Evolutionary conservation across 2,888 invertebrate species (phyloP), one percentile per base, ranked within the genome.

Genomic region (Brachypalpus laphriformis): DNA sequence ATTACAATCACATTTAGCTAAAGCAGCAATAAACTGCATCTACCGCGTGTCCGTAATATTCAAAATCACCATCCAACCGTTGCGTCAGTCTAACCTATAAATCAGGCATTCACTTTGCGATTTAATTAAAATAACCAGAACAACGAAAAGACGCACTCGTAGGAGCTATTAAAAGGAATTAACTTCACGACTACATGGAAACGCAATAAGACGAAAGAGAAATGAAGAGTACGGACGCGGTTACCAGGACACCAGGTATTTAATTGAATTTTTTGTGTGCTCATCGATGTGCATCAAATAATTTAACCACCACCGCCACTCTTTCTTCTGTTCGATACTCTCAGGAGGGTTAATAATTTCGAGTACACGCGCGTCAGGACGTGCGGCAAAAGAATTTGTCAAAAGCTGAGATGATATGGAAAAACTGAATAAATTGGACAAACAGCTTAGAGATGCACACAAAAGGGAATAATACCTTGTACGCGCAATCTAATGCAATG

Each of bases 281-380:
- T 70, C 65, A 82, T 65, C 82, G 65, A 71, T 63, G 82, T 76
- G 82, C 68, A 82, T 76, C 82, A 82, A 70, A 76, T 65, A 65
- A 63, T 31, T 65, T 49, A 76, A 57, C 76, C 76, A 65, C 51
- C 47, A 34, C 37, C 34, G 9, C 3, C 31, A 34, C 31, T 2
- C 40, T 59, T n/a, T 9, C 9, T 45, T 51, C 8, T 42, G 8
- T 42, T 34, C 22, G 11, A 25, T 11, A 8, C 49, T 34, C 45
- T 9, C 45, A 51, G 11, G 70, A 59, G 77, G 51, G 65, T 28
- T n/a, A 40, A 42, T 49, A 28, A 63, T 31, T 63, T 63, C 20
- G 54, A 28, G 18, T 28, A 9, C 54, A 81, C 80, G 65, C 72
- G 71, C 51, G 51, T 47, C 49, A 70, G 76, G 63, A 74, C 82